These are phyloP conservation scores for Aspidapion aeneum DNA, from an alignment of 2,888 invertebrate species.

Conservation along the genomic window DNA sequence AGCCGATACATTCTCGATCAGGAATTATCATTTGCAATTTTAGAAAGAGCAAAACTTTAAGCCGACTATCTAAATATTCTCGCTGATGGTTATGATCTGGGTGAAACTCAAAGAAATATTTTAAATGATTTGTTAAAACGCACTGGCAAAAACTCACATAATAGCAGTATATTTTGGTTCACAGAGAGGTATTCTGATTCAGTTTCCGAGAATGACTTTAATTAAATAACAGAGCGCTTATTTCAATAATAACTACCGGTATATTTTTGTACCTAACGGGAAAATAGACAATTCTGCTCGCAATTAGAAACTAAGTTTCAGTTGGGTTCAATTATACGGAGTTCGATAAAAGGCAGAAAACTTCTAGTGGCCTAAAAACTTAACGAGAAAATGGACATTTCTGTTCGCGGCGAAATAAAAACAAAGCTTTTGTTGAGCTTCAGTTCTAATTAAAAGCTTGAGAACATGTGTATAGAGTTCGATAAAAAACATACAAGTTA, in stretches of 20 bases:
- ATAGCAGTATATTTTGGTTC: slow-evolving; percentile 16
- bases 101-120: slow-evolving; percentile 5
- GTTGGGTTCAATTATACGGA: no score
- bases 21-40: slow-evolving; percentile 35
- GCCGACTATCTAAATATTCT: slow-evolving; percentile 29
- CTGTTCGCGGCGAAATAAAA: slow-evolving; percentile 27
- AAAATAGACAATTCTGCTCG: no score
- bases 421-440: slow-evolving; percentile 29
- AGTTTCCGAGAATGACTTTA: no score
- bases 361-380: slow-evolving; percentile 23
- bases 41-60: slow-evolving; percentile 29
- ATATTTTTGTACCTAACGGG: no score
- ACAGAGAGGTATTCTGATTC: slow-evolving; percentile 11
- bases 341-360: no score
- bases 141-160: slow-evolving; percentile 12
- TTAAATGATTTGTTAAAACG: slow-evolving; percentile 7
- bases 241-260: no score
- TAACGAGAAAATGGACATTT: slow-evolving; percentile 23
- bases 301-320: slow-evolving; percentile 39
- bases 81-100: slow-evolving; percentile 22
- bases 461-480: slow-evolving; percentile 28
- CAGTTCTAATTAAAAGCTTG: slow-evolving; percentile 25
- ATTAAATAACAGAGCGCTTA: no score
- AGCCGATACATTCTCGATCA: slow-evolving; percentile 37
- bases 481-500: slow-evolving; percentile 35